These are phyloP conservation scores for Nannoperca australis DNA, from an alignment of 2,797 vertebrate species.

Conservation along the genomic window DNA sequence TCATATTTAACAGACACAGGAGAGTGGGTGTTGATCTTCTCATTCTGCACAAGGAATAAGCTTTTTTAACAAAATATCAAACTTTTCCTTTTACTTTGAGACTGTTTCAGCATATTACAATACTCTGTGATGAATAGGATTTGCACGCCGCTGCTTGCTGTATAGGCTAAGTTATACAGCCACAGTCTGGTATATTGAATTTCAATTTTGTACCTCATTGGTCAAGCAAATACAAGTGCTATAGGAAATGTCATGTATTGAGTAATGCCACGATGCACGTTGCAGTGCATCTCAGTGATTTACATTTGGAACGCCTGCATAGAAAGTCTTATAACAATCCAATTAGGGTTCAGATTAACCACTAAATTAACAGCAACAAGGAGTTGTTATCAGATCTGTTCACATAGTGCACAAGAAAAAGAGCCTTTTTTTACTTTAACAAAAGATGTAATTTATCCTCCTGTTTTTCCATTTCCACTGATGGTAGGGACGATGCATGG, in stretches of 20 bases:
- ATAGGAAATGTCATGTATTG: constrained; percentile 37
- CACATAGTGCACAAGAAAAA: background rate
- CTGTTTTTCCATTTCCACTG: constrained; percentile 17
- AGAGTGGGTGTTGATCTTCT: background rate
- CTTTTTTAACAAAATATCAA: constrained; percentile 7
- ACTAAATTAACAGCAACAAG: constrained; percentile 13
- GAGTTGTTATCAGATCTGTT: constrained; percentile 35
- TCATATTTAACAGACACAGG: constrained; percentile 1
- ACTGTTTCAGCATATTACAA: constrained; percentile 1
- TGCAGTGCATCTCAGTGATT: constrained; percentile 14
- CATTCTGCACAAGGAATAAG: background rate
- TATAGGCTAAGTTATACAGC: constrained; percentile 21
- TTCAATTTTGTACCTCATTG: constrained; percentile 60
- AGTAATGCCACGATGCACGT: constrained; percentile 12
- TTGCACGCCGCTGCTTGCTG: constrained; percentile 6
- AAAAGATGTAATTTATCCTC: constrained; percentile 24
- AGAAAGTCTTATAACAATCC: constrained; percentile 41
- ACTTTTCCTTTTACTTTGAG: constrained; percentile 22
- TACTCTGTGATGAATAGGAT: constrained; percentile 16
- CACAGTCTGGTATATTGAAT: constrained; percentile 37
- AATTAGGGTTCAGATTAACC: constrained; percentile 44
- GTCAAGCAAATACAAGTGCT: constrained; percentile 49
- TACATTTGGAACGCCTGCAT: constrained; percentile 2
- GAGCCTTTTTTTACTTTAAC: constrained; percentile 22
- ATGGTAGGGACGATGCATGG: constrained; percentile 33